Percentiles rank a stretch among this genome's conserved stretches.
Evolutionary conservation across 2,113 vertebrate genomes (phyloP).

Genomic region (Tyto alba): DNA sequence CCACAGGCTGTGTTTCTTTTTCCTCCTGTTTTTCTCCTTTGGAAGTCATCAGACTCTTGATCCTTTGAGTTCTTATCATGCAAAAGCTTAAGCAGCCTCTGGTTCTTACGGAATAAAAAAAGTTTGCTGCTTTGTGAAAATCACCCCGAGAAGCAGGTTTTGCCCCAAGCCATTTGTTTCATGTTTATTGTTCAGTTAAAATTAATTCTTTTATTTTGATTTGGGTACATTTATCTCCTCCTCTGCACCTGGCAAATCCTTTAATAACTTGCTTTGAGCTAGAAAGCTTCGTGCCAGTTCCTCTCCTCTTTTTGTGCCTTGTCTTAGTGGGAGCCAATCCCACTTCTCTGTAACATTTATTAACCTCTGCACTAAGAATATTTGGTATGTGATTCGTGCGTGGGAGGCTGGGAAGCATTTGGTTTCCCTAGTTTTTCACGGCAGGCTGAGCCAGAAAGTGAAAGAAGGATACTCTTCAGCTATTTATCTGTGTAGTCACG

Average conservation of each 20-base stretch:
- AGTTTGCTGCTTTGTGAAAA: not conserved
- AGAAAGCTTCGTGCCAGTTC: not conserved
- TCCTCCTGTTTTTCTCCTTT: not conserved
- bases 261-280: not conserved
- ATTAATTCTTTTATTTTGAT: not conserved
- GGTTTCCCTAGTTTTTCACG: not conserved
- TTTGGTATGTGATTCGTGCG: not conserved
- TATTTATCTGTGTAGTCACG: not conserved
- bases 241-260: not conserved
- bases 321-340: not conserved
- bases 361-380: not conserved
- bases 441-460: not conserved
- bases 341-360: not conserved
- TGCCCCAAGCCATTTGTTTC: fast-evolving
- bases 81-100: not conserved
- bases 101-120: not conserved
- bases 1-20: fast-evolving
- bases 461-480: not conserved
- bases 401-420: constrained; percentile 6
- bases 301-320: not conserved
- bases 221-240: not conserved
- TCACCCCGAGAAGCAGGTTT: not conserved
- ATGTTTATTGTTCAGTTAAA: not conserved
- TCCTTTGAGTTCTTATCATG: not conserved
- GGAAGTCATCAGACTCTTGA: not conserved